Conservation (phyloP, 2,888 invertebrate species). For the Dryomyza anilis region DNA sequence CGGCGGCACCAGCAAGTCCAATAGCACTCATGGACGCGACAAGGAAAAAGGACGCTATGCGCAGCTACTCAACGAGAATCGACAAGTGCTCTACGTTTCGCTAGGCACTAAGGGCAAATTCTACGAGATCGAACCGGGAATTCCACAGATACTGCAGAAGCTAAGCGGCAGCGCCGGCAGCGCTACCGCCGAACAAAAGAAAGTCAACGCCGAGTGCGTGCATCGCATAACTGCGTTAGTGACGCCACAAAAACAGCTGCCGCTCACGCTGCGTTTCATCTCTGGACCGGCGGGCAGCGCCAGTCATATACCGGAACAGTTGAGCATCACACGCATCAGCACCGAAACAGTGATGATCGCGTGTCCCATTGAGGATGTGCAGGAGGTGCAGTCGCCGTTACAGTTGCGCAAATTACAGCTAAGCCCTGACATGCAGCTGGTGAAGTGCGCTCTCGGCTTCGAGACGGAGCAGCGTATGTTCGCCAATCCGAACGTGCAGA, state of each 20-base stretch:
- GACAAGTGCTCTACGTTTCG: constrained; percentile 75
- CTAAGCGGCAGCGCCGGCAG: constrained; percentile 36
- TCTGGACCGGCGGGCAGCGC: constrained; percentile 54
- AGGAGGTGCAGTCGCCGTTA: constrained; percentile 59
- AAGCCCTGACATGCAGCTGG: constrained; percentile 55
- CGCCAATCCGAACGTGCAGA: constrained; percentile 60
- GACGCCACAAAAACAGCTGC: constrained; percentile 50
- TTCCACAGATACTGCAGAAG: constrained; percentile 59
- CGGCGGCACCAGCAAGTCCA: constrained; percentile 33
- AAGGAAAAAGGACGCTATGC: constrained; percentile 69
- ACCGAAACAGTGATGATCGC: constrained; percentile 62
- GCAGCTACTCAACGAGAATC: constrained; percentile 74
- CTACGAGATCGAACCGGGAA: constrained; percentile 70
- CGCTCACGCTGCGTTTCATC: constrained; percentile 56
- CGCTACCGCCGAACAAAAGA: constrained; percentile 45
- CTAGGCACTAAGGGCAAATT: constrained; percentile 77
- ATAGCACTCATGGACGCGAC: constrained; percentile 50
- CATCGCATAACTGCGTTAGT: constrained; percentile 57
- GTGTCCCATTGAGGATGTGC: constrained; percentile 63
- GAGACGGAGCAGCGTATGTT: constrained; percentile 60
- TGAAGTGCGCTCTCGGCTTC: constrained; percentile 57
- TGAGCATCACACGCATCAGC: constrained; percentile 54
- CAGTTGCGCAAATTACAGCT: constrained; percentile 64
- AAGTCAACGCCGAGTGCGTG: constrained; percentile 59
- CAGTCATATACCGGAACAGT: constrained; percentile 55